A percentile compares a stretch with the other conserved stretches of the same genome.
These are phyloP conservation scores for Pachycephus smyrnensis DNA, from an alignment of 2,888 invertebrate genomes.

Conservation along the genomic window DNA sequence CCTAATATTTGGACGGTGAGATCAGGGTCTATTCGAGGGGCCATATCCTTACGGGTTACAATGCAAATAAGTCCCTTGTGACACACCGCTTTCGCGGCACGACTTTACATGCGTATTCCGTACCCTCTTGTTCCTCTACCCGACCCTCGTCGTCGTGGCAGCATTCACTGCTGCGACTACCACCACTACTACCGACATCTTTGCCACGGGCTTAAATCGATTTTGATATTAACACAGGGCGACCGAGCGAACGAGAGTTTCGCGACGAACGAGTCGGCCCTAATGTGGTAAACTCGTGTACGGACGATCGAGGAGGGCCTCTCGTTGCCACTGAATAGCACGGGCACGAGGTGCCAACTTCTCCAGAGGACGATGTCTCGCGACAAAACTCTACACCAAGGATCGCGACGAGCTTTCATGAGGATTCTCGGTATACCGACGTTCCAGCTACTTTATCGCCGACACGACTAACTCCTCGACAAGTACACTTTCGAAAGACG, in stretches of 20 bases:
- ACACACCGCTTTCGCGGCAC: not conserved
- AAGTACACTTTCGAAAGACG: too few species aligned
- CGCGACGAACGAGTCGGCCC: not conserved
- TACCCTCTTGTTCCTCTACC: not conserved
- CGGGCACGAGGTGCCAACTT: not conserved
- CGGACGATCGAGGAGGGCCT: not conserved
- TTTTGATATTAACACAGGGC: conserved; percentile 29
- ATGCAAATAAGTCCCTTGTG: not conserved
- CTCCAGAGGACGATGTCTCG: not conserved
- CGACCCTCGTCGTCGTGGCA: not conserved
- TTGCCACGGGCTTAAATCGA: conserved; percentile 20
- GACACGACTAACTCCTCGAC: not conserved
- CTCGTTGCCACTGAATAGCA: not conserved
- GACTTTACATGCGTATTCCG: not conserved
- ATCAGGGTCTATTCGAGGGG: not conserved
- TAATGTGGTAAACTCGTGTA: not conserved
- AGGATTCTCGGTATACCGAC: not conserved
- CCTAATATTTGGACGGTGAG: not conserved
- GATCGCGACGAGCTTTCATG: not conserved
- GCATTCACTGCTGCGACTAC: not conserved
- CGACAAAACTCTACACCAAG: not conserved
- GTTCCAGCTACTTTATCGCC: not conserved
- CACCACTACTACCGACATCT: not conserved
- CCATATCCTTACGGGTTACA: not conserved
- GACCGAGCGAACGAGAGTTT: conserved; percentile 24